Evolutionary conservation across 2,797 vertebrate species (phyloP).

Genomic region (Parauchenoglanis ngamensis): DNA sequence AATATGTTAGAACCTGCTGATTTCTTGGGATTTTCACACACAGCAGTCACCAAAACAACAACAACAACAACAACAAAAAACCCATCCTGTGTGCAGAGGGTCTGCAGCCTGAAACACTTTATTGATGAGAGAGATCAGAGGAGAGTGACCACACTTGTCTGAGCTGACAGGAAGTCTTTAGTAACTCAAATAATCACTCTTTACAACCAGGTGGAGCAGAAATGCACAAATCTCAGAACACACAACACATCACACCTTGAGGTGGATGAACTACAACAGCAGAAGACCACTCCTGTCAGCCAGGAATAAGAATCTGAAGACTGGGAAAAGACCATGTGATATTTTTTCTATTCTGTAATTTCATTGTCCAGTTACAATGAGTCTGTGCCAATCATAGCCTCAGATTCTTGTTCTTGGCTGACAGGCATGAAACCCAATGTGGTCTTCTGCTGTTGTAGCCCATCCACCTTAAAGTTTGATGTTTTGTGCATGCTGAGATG

Average conservation of each 20-base stretch:
- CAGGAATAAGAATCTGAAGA: not conserved
- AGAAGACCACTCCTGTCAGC: not conserved
- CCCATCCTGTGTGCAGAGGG: too few species aligned
- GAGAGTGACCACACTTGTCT: not conserved
- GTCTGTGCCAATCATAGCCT: not conserved
- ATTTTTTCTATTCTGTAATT: not conserved
- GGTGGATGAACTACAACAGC: not conserved
- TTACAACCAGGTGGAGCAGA: not conserved
- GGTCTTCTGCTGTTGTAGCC: not conserved
- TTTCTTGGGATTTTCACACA: not conserved
- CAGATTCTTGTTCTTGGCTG: not conserved
- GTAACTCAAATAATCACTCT: not conserved
- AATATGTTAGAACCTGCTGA: not conserved
- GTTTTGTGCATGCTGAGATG: not conserved
- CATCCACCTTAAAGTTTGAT: too few species aligned
- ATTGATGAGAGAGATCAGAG: not conserved
- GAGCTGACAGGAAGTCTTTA: not conserved
- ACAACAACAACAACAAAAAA: not conserved
- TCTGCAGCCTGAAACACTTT: too few species aligned
- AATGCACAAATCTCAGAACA: not conserved
- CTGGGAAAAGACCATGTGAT: too few species aligned
- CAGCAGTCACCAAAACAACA: not conserved
- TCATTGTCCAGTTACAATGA: not conserved
- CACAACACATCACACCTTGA: not conserved
- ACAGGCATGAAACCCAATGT: not conserved